phyloP scores from a whole-genome alignment of 2,888 invertebrate genomes.

The Polymixis lichenea region DNA sequence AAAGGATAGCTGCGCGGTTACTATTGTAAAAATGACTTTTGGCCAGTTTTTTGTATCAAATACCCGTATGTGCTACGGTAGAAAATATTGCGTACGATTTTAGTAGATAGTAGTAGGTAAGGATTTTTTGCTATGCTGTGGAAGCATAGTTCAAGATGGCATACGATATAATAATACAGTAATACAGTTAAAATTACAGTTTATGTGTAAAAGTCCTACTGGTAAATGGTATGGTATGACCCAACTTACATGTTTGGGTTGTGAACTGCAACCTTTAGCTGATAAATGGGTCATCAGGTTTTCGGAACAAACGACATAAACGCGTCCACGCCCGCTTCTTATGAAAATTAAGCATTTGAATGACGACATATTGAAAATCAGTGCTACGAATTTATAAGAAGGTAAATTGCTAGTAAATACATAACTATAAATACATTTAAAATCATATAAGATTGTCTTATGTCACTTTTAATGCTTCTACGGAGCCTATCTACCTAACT shows the following conservation, averaged over 20 bases:
- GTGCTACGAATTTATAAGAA: neutral
- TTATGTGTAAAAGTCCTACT: neutral
- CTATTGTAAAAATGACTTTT: no score
- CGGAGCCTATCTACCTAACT: no score
- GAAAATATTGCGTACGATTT: neutral
- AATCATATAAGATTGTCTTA: neutral
- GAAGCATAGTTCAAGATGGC: neutral
- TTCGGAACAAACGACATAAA: no score
- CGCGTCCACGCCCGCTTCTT: neutral
- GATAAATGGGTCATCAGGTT: neutral
- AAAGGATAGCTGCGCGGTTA: no score
- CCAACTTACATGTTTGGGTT: no score
- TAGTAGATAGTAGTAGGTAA: no score
- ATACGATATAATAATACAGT: neutral
- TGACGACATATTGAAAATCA: neutral
- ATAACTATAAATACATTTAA: no score
- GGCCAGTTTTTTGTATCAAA: no score
- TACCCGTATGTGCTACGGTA: no score
- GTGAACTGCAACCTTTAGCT: no score
- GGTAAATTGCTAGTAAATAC: neutral
- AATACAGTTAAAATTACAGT: neutral
- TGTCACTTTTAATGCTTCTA: neutral
- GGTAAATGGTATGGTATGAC: neutral
- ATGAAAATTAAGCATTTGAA: neutral
- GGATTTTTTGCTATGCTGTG: neutral